Conservation (phyloP, 2,113 vertebrate genomes). For the Todiramphus saurophagus region DNA sequence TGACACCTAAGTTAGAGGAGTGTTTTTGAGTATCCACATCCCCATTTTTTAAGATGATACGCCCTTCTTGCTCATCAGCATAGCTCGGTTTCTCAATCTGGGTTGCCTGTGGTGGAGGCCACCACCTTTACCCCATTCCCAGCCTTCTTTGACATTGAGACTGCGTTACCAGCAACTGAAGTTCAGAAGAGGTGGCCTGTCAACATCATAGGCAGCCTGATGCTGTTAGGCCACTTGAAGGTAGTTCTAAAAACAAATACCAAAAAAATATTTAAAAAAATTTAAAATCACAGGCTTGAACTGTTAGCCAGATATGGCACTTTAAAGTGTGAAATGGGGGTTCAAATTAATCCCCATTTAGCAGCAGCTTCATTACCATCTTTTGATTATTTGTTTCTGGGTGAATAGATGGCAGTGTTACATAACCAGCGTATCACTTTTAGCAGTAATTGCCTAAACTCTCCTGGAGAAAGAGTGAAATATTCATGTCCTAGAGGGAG, state of each 20-base stretch:
- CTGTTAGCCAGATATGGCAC: not conserved
- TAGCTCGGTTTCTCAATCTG: not conserved
- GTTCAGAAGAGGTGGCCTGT: not conserved
- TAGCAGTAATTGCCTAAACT: not conserved
- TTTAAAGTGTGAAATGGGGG: not conserved
- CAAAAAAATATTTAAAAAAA: not conserved
- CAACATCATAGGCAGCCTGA: not conserved
- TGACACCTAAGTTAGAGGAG: not conserved
- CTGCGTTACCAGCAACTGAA: not conserved
- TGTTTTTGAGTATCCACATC: not conserved
- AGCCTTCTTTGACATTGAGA: not conserved
- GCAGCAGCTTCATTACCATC: not conserved
- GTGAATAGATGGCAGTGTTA: not conserved
- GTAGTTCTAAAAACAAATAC: not conserved
- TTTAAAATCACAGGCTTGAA: not conserved
- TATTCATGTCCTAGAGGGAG: not conserved
- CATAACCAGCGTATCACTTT: not conserved
- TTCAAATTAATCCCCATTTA: not conserved
- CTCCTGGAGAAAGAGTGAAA: not conserved
- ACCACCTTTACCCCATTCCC: not conserved
- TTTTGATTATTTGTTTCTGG: not conserved
- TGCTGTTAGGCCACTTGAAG: not conserved
- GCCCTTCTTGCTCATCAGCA: rapidly evolving
- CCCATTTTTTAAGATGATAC: not conserved
- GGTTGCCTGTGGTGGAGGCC: not conserved